phyloP scores from a whole-genome alignment of 2,888 invertebrate species.

The Nasonovia ribisnigri region DNA sequence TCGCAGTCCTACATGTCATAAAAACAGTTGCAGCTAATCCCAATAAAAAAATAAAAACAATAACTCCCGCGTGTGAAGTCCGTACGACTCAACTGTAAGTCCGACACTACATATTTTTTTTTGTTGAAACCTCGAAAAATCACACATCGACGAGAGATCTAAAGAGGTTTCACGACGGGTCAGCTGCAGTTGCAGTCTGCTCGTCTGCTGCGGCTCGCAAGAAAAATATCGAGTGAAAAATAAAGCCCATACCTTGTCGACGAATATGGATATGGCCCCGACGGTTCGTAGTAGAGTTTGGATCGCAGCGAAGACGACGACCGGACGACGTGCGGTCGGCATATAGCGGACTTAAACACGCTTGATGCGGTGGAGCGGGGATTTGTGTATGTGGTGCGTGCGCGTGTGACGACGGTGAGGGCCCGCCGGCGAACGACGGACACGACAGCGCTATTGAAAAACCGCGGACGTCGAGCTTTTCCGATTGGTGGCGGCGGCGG shows the following conservation, averaged over 20 bases:
- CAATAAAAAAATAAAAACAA: neutral
- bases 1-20: neutral
- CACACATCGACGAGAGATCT: neutral
- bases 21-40: neutral
- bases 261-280: neutral
- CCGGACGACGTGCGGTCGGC: neutral
- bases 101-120: neutral
- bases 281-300: neutral
- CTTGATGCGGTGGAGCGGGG: neutral
- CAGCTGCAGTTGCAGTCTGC: neutral
- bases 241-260: neutral
- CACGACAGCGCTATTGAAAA: slow-evolving; percentile 35
- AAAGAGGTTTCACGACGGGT: neutral
- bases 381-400: neutral
- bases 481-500: slow-evolving; percentile 31
- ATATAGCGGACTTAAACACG: neutral
- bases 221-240: neutral
- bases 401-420: neutral
- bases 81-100: neutral
- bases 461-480: slow-evolving; percentile 48
- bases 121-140: neutral
- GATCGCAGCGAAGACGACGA: neutral
- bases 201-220: neutral
- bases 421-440: neutral
- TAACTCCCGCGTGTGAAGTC: neutral